Conservation (phyloP, 1,140 invertebrate species). For the Lerema accius region DNA sequence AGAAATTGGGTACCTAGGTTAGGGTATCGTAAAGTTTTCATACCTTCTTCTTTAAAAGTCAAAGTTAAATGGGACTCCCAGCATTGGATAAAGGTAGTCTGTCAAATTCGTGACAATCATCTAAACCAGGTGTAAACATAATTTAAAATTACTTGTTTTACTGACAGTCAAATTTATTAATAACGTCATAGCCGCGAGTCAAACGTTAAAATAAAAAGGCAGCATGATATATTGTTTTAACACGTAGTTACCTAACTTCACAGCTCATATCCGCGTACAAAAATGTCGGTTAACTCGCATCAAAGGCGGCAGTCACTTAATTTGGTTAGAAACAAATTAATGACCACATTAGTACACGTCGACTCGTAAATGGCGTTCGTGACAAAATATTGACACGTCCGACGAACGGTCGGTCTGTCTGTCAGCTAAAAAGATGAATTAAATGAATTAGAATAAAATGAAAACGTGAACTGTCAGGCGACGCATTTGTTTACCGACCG, state of each 20-base stretch:
- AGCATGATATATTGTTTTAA: conserved; percentile 53
- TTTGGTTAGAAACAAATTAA: conserved; percentile 77
- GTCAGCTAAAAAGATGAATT: conserved; percentile 58
- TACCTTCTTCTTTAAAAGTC: too few species aligned
- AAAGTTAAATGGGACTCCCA: too few species aligned
- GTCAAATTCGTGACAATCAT: too few species aligned
- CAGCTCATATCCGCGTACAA: conserved; percentile 42
- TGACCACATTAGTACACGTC: conserved; percentile 75
- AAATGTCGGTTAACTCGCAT: conserved; percentile 61
- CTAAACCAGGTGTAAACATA: too few species aligned
- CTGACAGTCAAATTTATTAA: not conserved
- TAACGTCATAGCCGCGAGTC: not conserved
- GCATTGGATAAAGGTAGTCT: too few species aligned
- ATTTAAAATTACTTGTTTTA: too few species aligned
- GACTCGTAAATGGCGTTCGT: conserved; percentile 62
- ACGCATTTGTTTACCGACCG: conserved; percentile 69
- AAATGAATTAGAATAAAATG: conserved; percentile 69
- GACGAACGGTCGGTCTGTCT: conserved; percentile 23
- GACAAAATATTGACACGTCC: conserved; percentile 79
- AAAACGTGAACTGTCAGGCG: conserved; percentile 63
- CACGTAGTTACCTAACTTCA: conserved; percentile 35
- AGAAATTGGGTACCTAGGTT: too few species aligned
- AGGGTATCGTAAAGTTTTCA: too few species aligned
- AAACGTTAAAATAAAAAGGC: conserved; percentile 10
- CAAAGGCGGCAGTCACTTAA: conserved; percentile 68